Conservation (phyloP, 2,797 vertebrate genomes). For the Pagetopsis macropterus region DNA sequence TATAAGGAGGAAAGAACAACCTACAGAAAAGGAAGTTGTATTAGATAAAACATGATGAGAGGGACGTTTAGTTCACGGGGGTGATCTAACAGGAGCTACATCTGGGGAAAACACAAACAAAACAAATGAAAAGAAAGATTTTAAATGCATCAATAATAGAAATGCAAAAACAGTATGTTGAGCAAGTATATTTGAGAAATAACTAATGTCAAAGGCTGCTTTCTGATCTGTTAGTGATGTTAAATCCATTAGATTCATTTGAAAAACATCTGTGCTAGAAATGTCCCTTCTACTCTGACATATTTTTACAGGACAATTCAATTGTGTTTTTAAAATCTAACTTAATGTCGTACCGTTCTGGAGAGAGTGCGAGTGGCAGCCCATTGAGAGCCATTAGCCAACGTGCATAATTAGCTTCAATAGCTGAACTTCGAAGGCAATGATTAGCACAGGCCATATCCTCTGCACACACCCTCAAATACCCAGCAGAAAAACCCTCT, state of each 20-base stretch:
- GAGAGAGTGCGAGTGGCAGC: conserved; percentile 13
- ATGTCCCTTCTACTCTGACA: neutral
- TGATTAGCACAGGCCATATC: conserved; percentile 35
- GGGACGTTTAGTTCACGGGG: neutral
- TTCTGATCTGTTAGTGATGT: neutral
- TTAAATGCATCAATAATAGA: neutral
- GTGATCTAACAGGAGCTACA: neutral
- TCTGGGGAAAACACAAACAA: neutral
- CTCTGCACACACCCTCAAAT: conserved; percentile 10
- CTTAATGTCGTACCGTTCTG: neutral
- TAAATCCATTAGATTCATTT: neutral
- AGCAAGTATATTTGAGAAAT: neutral
- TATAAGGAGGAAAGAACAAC: neutral
- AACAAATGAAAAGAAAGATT: neutral
- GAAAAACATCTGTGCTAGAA: neutral
- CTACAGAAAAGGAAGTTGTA: neutral
- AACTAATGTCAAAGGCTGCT: neutral
- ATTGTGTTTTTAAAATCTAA: conserved; percentile 4
- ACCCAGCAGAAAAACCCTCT: neutral
- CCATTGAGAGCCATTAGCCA: conserved; percentile 31
- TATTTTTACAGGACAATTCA: neutral
- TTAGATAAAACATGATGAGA: neutral
- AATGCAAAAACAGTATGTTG: neutral
- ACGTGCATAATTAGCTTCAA: conserved; percentile 26
- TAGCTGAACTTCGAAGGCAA: conserved; percentile 28